Evolutionary conservation across 2,888 invertebrate species (phyloP).

Genomic region (Heliconius charithonia): DNA sequence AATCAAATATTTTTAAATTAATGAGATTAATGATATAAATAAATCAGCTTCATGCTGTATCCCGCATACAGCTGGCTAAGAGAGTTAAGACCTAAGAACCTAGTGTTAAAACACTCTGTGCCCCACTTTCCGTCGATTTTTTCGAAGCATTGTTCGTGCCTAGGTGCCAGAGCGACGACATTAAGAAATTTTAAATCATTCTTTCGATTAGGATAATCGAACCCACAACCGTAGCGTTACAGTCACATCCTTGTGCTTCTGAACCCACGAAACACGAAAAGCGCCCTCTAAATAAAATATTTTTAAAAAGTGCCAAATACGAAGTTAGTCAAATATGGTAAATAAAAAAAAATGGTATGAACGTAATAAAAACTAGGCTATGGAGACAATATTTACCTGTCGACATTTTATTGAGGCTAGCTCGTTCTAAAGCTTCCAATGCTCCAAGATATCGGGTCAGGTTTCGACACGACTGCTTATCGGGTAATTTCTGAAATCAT

Average conservation of each 20-base stretch:
- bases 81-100: background rate
- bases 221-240: too few relatives aligned
- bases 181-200: too few relatives aligned
- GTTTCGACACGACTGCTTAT: constrained; percentile 75
- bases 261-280: too few relatives aligned
- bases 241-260: too few relatives aligned
- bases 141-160: too few relatives aligned
- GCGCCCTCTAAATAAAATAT: too few relatives aligned
- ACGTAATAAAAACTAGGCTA: background rate
- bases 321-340: background rate
- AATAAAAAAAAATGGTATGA: background rate
- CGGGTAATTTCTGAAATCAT: constrained; percentile 70
- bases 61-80: background rate
- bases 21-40: too few relatives aligned
- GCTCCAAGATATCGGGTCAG: constrained; percentile 75
- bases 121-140: too few relatives aligned
- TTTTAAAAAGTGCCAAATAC: background rate
- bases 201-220: too few relatives aligned
- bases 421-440: constrained; percentile 70
- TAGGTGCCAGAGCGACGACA: too few relatives aligned
- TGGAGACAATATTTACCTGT: constrained; percentile 56
- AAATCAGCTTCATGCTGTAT: background rate
- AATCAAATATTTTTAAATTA: background rate
- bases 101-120: too few relatives aligned
- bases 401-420: constrained; percentile 72